Percentiles rank a stretch among this genome's conserved stretches.
These are phyloP conservation scores for Neotragus moschatus DNA, from an alignment of 2,113 vertebrate species.

Conservation along the genomic window DNA sequence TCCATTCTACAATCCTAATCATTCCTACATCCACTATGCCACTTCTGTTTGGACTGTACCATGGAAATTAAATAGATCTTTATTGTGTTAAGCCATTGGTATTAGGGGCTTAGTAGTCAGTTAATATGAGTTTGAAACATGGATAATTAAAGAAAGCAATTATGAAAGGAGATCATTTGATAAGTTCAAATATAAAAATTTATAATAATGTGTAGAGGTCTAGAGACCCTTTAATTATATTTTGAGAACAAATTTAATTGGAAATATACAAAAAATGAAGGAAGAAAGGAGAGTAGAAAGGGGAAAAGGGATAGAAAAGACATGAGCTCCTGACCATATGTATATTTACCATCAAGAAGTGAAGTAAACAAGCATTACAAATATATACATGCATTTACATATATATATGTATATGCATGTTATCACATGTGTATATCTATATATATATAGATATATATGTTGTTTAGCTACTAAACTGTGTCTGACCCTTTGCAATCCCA, in stretches of 20 bases:
- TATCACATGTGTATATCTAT: not conserved
- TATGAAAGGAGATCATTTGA: not conserved
- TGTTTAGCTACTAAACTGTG: not conserved
- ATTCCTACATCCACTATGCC: fast-evolving
- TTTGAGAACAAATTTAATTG: not conserved
- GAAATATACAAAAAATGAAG: not conserved
- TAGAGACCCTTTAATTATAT: not conserved
- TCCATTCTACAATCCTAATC: not conserved
- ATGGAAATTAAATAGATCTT: not conserved
- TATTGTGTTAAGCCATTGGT: not conserved
- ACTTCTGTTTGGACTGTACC: not conserved
- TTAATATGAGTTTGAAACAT: not conserved
- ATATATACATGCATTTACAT: not conserved
- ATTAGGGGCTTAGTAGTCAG: not conserved
- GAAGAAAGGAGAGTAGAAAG: not conserved
- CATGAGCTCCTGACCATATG: not conserved
- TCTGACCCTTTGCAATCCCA: not conserved
- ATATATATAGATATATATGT: not conserved
- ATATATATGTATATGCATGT: not conserved
- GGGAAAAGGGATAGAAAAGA: not conserved
- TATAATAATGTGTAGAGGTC: not conserved
- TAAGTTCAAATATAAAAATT: not conserved
- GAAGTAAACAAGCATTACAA: not conserved
- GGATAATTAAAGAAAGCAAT: not conserved
- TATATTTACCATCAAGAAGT: not conserved